Evolutionary conservation across 2,113 vertebrate species (phyloP), one percentile per base, ranked within the genome.

Genomic region (Ceratotherium simum): DNA sequence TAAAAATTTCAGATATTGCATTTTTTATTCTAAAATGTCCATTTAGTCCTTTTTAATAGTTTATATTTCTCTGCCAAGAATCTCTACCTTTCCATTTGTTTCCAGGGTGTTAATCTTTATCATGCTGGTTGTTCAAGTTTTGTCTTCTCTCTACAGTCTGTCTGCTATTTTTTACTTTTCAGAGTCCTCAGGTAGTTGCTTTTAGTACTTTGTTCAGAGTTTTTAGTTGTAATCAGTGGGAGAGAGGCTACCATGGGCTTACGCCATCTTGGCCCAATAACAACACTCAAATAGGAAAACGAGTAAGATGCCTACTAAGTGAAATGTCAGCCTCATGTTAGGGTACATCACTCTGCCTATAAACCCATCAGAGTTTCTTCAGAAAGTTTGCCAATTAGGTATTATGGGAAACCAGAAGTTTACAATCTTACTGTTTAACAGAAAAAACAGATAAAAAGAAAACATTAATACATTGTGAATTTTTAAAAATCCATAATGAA

Each of bases 401-500:
- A 27, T 46, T n/a, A 81, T 3, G 31, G 51, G 51, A 75, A 85
- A 90, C 9, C 65, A 75, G 42, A 79, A 58, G 23, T 69, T 75
- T 69, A 79, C 39, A 67, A 73, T 75, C n/a, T 62, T 42, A 36
- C 6, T 11, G 18, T 51, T 65, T 75, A 60, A 72, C 17, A 42
- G 39, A 51, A 67, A 42, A 84, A 72, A 6, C 4, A 62, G 16
- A 42, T 51, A 42, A 89, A 85, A 72, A 83, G 25, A 73, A 73
- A 89, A 89, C 42, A 75, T 62, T 12, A 46, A 85, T 13, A 90
- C 20, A 46, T 1, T 56, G 27, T 64, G 42, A 79, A 65, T 80
- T 96, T 95, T 73, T 12, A 29, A 42, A 96, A 80, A 42, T 80
- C 17, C 64, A 8, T 60, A 80, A 94, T 21, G 33, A 95, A 90